These are phyloP conservation scores for Trinorchestia longiramus DNA, from an alignment of 1,140 invertebrate genomes.

Conservation along the genomic window DNA sequence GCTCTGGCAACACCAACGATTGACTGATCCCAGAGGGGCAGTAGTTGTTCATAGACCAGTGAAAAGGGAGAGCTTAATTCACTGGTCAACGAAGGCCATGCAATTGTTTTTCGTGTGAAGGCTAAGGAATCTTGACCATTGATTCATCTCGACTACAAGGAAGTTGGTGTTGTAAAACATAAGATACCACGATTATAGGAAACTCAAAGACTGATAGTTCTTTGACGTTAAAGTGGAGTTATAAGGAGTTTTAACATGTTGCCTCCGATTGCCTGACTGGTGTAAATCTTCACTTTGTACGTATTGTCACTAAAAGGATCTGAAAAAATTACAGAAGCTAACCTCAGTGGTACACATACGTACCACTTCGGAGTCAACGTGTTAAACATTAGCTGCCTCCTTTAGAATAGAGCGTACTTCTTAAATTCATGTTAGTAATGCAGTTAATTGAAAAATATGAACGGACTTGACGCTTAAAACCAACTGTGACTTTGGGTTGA, in stretches of 20 bases:
- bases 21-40: not conserved
- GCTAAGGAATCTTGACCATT: not conserved
- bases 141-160: not conserved
- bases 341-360: too few species aligned
- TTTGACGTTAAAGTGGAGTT: not conserved
- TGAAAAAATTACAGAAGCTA: too few species aligned
- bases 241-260: not conserved
- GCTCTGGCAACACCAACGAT: constrained; percentile 14
- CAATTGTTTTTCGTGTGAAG: not conserved
- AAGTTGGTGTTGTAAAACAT: not conserved
- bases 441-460: not conserved
- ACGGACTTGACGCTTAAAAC: not conserved
- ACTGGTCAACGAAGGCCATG: not conserved
- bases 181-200: not conserved
- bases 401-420: not conserved
- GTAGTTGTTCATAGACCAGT: not conserved
- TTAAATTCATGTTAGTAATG: not conserved
- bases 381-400: not conserved
- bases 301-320: too few species aligned
- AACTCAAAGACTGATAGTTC: not conserved
- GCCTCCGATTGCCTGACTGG: too few species aligned
- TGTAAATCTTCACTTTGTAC: too few species aligned
- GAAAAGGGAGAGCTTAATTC: not conserved
- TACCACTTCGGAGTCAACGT: too few species aligned
- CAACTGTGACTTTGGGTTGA: not conserved